A percentile compares a stretch with the other conserved stretches of the same genome.
phyloP scores from a whole-genome alignment of 2,113 vertebrate genomes.

The Thunnus thynnus region DNA sequence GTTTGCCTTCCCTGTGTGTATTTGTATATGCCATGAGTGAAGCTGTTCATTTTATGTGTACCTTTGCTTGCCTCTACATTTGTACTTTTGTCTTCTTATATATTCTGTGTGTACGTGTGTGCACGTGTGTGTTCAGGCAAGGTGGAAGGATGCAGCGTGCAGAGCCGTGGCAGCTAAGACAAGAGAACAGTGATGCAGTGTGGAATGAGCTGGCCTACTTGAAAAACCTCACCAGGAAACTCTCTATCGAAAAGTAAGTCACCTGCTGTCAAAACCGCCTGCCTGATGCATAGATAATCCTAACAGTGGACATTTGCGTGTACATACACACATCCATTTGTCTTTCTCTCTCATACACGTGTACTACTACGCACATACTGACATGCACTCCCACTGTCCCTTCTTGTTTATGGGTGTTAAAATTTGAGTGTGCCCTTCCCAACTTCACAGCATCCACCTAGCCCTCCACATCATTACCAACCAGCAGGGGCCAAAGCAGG shows the following conservation, averaged over 20 bases:
- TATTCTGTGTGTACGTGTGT: conserved; percentile 25
- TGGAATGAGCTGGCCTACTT: conserved; percentile 92
- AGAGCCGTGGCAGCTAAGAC: conserved; percentile 83
- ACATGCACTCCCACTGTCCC: conserved; percentile 44
- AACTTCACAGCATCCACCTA: conserved; percentile 68
- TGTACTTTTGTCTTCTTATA: conserved; percentile 21
- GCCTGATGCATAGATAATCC: background rate
- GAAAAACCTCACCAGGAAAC: conserved; percentile 89
- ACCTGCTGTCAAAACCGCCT: conserved; percentile 52
- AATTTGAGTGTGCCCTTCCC: conserved; percentile 66
- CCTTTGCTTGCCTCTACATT: conserved; percentile 31
- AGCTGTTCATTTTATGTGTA: conserved; percentile 17
- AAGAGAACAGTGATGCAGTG: conserved; percentile 89
- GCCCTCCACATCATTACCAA: conserved; percentile 75
- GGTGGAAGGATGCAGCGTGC: conserved; percentile 76
- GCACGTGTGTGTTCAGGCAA: conserved; percentile 73
- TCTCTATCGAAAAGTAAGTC: conserved; percentile 91
- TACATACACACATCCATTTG: background rate
- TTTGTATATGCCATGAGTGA: conserved; percentile 19
- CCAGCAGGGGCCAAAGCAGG: conserved; percentile 72
- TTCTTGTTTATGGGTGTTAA: conserved; percentile 67
- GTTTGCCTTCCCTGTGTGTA: conserved; percentile 41
- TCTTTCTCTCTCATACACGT: conserved; percentile 8
- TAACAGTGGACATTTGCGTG: background rate
- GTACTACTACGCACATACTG: background rate